Base-by-base conservation (phyloP, 2,113 vertebrate species). In the Deroptyus accipitrinus region DNA sequence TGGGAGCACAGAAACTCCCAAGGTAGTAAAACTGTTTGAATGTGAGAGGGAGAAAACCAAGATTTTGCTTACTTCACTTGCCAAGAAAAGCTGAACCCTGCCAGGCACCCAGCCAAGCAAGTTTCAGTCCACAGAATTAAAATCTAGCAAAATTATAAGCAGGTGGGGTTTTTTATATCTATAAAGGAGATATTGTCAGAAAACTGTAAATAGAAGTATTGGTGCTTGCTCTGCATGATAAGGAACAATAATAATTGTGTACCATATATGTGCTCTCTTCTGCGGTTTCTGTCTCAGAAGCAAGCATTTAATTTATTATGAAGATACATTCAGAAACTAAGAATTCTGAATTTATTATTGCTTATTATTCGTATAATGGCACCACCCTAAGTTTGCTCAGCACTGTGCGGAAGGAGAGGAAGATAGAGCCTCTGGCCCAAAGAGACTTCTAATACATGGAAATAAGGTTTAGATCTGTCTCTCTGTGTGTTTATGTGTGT, bases 391-490 rank as follows among this genome's bases (percentile, higher is more conserved):
- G 63, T 95, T 95, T 86, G 69, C 90, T 90, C 68, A 75, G 76
- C 66, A 64, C 63, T 62, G 46, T 33, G 31, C 46, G 83, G 74
- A 66, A 69, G 82, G 62, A 75, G 61, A 83, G 59, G 57, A 55
- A 92, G 90, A 92, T 91, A 91, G 88, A 86, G 66, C 89, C 80
- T 83, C 88, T 64, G 62, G 86, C 72, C 88, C 86, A 86, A 89
- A 96, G 87, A 95, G 83, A 87, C 69, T 96, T 94, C 23, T 57
- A 80, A 82, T 90, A 94, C 94, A 92, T 95, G 88, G 92, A 94
- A 96, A 94, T 94, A 66, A 93, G 83, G 81, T 90, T 96, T 81
- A 88, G 63, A 80, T 95, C 74, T 83, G 5, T 13, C 8, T 83
- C 8, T 37, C 17, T 83, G 33, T 39, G 52, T 73, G 49, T 62